Conservation (phyloP, 2,113 vertebrate genomes). For the Mus pahari region DNA sequence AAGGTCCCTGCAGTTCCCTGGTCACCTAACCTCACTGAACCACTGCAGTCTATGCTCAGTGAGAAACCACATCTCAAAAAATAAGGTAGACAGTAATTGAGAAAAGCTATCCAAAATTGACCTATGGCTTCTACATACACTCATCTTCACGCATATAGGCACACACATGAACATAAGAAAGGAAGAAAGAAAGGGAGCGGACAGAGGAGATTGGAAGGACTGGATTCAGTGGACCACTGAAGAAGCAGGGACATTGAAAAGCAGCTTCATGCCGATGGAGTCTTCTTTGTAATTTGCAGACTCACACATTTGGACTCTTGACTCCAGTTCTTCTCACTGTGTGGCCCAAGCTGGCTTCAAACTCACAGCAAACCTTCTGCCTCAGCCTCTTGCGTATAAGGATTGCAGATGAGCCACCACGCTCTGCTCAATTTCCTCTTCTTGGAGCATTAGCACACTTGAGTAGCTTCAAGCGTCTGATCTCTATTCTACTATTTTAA, state of each 20-base stretch:
- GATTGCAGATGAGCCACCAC: not conserved
- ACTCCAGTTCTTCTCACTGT: not conserved
- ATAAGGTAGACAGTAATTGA: not conserved
- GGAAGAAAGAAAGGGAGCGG: not conserved
- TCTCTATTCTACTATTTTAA: not conserved
- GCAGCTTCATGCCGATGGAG: not conserved
- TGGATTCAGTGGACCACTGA: not conserved
- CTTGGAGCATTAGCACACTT: not conserved
- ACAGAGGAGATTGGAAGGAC: not conserved
- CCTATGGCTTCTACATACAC: not conserved
- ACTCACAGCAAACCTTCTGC: not conserved
- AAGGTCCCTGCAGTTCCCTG: not conserved
- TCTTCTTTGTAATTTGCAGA: not conserved
- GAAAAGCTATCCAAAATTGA: not conserved
- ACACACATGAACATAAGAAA: not conserved
- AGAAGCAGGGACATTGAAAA: not conserved
- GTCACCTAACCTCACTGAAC: not conserved
- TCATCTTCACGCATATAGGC: not conserved
- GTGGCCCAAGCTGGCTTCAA: not conserved
- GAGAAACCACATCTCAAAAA: not conserved
- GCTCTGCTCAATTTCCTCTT: not conserved
- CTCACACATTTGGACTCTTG: not conserved
- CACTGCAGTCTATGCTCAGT: not conserved
- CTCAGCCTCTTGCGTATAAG: not conserved
- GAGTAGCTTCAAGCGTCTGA: conserved; percentile 1